Evolutionary conservation across 2,113 vertebrate species (phyloP).

Genomic region (Rhinolophus sinicus): DNA sequence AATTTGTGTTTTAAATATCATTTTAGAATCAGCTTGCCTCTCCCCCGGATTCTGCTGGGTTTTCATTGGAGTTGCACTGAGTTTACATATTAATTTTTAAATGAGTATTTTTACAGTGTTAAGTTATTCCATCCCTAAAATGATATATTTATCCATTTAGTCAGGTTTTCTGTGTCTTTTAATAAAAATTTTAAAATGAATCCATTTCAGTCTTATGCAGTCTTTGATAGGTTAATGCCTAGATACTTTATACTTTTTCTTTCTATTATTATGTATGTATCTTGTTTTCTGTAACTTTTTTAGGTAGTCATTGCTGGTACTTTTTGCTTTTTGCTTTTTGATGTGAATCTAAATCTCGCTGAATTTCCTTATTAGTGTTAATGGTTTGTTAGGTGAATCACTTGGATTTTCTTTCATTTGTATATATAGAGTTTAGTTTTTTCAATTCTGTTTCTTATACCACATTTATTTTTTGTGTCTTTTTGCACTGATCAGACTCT

Average conservation of each 20-base stretch:
- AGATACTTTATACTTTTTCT: neutral
- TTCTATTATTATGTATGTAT: neutral
- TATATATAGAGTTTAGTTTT: neutral
- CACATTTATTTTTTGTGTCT: neutral
- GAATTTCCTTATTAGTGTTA: neutral
- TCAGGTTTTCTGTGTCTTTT: neutral
- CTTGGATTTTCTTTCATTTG: neutral
- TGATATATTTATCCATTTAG: neutral
- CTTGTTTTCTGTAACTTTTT: neutral
- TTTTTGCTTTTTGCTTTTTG: neutral
- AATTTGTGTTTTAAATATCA: neutral
- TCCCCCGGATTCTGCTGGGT: neutral
- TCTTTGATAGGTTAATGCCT: neutral
- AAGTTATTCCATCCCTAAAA: neutral
- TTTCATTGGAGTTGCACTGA: neutral
- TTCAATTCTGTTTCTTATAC: neutral
- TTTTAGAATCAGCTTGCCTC: neutral
- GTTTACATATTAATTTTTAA: neutral
- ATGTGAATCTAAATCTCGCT: neutral
- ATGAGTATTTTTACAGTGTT: neutral
- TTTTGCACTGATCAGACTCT: neutral
- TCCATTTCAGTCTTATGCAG: neutral
- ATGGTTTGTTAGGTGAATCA: neutral
- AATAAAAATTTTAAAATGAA: neutral
- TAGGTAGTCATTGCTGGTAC: neutral